phyloP scores from a whole-genome alignment of 2,113 vertebrate species.

The Syngnathus typhle region DNA sequence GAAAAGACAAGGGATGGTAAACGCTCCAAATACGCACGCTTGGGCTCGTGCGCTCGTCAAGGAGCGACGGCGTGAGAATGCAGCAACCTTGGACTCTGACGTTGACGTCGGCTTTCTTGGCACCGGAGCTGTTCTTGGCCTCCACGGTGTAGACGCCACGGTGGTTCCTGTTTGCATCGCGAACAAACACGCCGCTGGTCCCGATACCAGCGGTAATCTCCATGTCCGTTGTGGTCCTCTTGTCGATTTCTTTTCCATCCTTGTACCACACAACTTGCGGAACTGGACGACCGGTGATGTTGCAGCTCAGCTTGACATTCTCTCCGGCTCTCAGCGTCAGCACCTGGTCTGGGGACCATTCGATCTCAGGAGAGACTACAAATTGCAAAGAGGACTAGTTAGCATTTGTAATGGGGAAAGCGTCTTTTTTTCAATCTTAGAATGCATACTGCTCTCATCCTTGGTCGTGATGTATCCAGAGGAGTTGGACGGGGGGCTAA shows the following conservation, averaged over 20 bases:
- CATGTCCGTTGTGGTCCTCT: slow-evolving; percentile 74
- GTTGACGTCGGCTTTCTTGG: slow-evolving; percentile 80
- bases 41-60: too few species aligned
- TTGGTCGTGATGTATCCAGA: slow-evolving; percentile 95
- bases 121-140: slow-evolving; percentile 90
- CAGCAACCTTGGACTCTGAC: slow-evolving; percentile 90
- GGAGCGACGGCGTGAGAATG: not conserved
- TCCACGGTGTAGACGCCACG: slow-evolving; percentile 90
- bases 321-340: slow-evolving; percentile 86
- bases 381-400: slow-evolving; percentile 16
- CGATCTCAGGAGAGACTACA: slow-evolving; percentile 87
- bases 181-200: slow-evolving; percentile 83
- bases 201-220: slow-evolving; percentile 86
- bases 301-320: slow-evolving; percentile 80
- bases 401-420: not conserved
- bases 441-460: slow-evolving; percentile 88
- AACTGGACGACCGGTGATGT: slow-evolving; percentile 85
- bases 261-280: slow-evolving; percentile 91
- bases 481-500: slow-evolving; percentile 95
- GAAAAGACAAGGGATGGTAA: slow-evolving; percentile 22
- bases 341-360: slow-evolving; percentile 84
- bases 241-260: slow-evolving; percentile 90
- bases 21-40: not conserved
- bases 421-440: not conserved
- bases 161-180: slow-evolving; percentile 85